Evolutionary conservation across 2,888 invertebrate genomes (phyloP), one percentile per base, ranked within the genome.

Genomic region (Epinotia nisella): DNA sequence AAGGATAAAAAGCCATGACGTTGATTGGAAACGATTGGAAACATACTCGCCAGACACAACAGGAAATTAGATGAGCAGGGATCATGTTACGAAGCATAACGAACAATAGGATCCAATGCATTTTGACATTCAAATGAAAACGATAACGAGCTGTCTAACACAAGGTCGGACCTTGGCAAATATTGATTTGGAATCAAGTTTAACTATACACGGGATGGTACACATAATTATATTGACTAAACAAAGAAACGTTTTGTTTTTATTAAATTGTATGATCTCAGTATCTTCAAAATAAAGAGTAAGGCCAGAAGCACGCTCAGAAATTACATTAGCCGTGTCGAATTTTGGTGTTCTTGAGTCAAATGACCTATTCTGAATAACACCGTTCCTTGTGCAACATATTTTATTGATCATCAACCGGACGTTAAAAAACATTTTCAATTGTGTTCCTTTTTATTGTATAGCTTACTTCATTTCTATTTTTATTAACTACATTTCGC

Each of bases 41-140:
- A 71, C 51, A 62, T 64, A 55, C 29, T 66, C n/a, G 55, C 29
- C 7, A 21, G 39, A 67, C 53, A 60, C 59, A 66, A 55, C 58
- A 71, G 65, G 61, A 66, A 75, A 68, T 56, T 21, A 77, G 76
- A 74, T 72, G 76, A 73, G 75, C 75, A 74, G 76, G 72, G 71
- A 74, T 70, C 75, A 76, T 70, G 69, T 69, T 69, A 74, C 78
- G 75, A 82, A 80, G 81, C 79, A 81, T 76, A 72, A 75, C 70
- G 75, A 86, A 89, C 88, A 90, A 88, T 89, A 81, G 83, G 75
- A 80, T 81, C 76, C 79, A 81, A 85, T 76, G 78, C 76, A 80
- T 83, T 83, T 80, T 87, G 84, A 88, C 84, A 87, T 83, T 85
- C 82, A 82, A 86, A 86, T 80, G 79, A 83, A 85, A 85, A 81